These are phyloP conservation scores for Drosophila formosana DNA, from an alignment of 2,888 invertebrate species.

Conservation along the genomic window DNA sequence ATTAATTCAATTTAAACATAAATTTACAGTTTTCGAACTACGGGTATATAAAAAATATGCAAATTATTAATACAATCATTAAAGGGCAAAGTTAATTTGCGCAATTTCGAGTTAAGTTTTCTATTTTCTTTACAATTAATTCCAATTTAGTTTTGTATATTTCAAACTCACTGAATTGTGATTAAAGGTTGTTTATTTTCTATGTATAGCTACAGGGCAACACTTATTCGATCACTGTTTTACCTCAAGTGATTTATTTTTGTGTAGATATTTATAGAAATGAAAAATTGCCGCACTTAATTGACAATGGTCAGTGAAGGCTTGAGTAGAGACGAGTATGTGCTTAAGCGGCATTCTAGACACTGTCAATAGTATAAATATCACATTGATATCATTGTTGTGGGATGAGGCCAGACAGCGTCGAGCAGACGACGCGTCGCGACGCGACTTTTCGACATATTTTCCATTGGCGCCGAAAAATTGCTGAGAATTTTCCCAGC, in stretches of 20 bases:
- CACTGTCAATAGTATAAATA: neutral
- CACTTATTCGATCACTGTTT: no score
- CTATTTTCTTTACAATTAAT: no score
- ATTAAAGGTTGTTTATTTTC: no score
- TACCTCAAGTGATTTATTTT: neutral
- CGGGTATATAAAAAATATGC: no score
- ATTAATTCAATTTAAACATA: no score
- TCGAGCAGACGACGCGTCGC: neutral
- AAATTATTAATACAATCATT: no score
- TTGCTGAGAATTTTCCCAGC: neutral
- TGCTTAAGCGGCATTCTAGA: neutral
- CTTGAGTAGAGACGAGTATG: neutral
- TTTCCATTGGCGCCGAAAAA: neutral
- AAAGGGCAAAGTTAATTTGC: no score
- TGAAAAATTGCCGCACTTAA: neutral
- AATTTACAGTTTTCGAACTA: no score
- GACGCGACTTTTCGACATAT: neutral
- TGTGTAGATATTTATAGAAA: neutral
- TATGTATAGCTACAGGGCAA: no score
- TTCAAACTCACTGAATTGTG: no score
- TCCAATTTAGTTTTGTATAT: no score
- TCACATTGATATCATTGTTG: neutral
- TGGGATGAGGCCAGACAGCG: neutral
- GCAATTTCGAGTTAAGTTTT: no score
- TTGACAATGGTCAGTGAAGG: neutral